Evolutionary conservation across 2,888 invertebrate species (phyloP).

Genomic region (Pyrgus malvae): DNA sequence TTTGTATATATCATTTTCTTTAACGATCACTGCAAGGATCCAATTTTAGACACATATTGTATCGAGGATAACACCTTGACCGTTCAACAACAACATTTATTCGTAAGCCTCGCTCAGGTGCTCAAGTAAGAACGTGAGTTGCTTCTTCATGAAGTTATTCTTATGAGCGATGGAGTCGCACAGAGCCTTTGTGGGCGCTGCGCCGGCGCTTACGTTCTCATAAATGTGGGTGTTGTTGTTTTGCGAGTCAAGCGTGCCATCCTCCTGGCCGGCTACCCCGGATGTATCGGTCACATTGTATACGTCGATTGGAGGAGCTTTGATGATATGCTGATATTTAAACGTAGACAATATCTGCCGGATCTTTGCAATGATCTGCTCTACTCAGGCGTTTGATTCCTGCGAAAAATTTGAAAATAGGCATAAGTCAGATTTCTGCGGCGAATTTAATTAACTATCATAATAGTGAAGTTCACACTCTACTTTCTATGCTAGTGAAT

Average conservation of each 20-base stretch:
- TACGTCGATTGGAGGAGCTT: constrained; percentile 75
- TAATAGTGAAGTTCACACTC: constrained; percentile 49
- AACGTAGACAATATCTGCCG: constrained; percentile 89
- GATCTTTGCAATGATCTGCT: constrained; percentile 93
- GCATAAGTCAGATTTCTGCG: constrained; percentile 62
- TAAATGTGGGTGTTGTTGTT: constrained; percentile 63
- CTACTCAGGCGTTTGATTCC: constrained; percentile 95
- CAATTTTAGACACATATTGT: constrained; percentile 72
- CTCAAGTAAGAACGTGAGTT: constrained; percentile 84
- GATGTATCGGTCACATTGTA: constrained; percentile 67
- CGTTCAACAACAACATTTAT: constrained; percentile 61
- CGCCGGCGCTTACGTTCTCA: constrained; percentile 65
- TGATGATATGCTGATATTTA: constrained; percentile 84
- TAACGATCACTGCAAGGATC: constrained; percentile 83
- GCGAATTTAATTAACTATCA: constrained; percentile 43
- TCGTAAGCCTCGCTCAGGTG: constrained; percentile 85
- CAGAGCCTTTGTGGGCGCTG: constrained; percentile 70
- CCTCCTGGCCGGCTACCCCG: constrained; percentile 59
- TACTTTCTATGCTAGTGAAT: constrained; percentile 65
- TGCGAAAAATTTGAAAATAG: constrained; percentile 79
- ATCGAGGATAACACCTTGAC: constrained; percentile 74
- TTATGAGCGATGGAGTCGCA: constrained; percentile 78
- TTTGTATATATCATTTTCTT: constrained; percentile 55
- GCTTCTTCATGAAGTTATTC: constrained; percentile 73
- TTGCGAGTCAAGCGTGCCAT: constrained; percentile 67